Percentiles rank a stretch among this genome's conserved stretches.
phyloP scores from a whole-genome alignment of 2,888 invertebrate species.

The Ariolimax columbianus region DNA sequence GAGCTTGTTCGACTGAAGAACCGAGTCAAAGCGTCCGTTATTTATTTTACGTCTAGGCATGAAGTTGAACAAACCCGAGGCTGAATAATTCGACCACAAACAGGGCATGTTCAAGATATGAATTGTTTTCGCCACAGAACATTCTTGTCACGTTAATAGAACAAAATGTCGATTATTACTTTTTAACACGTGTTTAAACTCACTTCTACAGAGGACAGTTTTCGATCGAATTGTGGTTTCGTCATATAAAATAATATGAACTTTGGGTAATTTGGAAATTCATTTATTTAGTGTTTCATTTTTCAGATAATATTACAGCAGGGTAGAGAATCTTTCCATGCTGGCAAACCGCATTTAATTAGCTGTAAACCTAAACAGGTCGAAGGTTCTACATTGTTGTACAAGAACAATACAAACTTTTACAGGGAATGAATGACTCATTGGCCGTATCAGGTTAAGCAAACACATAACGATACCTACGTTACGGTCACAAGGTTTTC shows the following conservation, averaged over 20 bases:
- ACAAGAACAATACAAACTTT: too few species aligned
- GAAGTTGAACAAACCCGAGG: constrained; percentile 27
- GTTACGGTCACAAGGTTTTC: too few species aligned
- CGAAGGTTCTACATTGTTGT: too few species aligned
- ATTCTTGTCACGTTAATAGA: background rate
- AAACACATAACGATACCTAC: too few species aligned
- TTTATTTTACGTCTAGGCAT: constrained; percentile 30
- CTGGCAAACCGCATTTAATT: too few species aligned
- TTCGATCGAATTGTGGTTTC: background rate
- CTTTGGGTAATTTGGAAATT: background rate
- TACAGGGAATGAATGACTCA: too few species aligned
- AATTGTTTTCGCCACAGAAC: background rate
- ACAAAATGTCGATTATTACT: background rate
- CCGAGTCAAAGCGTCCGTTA: background rate
- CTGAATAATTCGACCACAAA: constrained; percentile 19
- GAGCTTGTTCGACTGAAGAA: background rate
- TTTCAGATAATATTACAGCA: too few species aligned
- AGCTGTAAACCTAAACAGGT: too few species aligned
- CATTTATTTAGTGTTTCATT: background rate
- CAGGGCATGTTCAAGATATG: background rate
- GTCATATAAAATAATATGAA: background rate
- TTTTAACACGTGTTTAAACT: background rate
- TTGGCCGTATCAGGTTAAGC: too few species aligned
- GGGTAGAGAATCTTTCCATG: too few species aligned
- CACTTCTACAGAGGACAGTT: background rate